Conservation (phyloP, 2,888 invertebrate genomes). For the Troides oblongomaculatus region DNA sequence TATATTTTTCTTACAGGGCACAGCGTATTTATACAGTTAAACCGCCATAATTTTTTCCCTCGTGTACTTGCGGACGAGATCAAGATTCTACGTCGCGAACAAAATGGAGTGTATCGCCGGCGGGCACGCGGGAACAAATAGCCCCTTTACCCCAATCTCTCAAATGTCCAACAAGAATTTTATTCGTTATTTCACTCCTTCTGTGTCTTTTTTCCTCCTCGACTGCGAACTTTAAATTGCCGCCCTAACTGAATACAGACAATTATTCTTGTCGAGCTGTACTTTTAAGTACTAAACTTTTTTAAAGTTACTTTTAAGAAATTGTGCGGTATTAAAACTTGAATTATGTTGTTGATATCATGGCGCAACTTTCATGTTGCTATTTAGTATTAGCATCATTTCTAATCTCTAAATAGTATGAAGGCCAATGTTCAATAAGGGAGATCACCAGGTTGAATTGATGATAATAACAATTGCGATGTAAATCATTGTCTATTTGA, state of each 20-base stretch:
- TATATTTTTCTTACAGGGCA: too few species aligned
- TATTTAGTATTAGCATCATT: too few species aligned
- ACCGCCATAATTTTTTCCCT: constrained; percentile 11
- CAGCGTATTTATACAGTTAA: constrained; percentile 1
- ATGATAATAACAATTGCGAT: too few species aligned
- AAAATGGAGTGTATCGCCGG: constrained; percentile 28
- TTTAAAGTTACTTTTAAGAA: constrained; percentile 10
- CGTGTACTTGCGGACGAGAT: constrained; percentile 14
- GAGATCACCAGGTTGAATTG: too few species aligned
- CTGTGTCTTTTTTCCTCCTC: constrained; percentile 15
- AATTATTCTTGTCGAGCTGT: constrained; percentile 23
- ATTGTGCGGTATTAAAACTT: constrained; percentile 5
- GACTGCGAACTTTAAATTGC: constrained; percentile 24
- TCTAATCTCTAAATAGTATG: too few species aligned
- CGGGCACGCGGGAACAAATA: constrained; percentile 23
- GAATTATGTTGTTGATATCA: not conserved
- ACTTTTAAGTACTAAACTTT: constrained; percentile 16
- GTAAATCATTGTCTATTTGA: too few species aligned
- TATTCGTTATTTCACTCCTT: constrained; percentile 29
- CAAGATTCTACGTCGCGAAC: constrained; percentile 20
- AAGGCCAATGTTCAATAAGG: too few species aligned
- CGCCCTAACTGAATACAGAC: constrained; percentile 26
- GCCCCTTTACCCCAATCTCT: constrained; percentile 30
- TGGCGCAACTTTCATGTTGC: too few species aligned
- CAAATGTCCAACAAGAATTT: constrained; percentile 31